Conservation (phyloP, 1,140 invertebrate species). For the Ctenoplectra terminalis region DNA sequence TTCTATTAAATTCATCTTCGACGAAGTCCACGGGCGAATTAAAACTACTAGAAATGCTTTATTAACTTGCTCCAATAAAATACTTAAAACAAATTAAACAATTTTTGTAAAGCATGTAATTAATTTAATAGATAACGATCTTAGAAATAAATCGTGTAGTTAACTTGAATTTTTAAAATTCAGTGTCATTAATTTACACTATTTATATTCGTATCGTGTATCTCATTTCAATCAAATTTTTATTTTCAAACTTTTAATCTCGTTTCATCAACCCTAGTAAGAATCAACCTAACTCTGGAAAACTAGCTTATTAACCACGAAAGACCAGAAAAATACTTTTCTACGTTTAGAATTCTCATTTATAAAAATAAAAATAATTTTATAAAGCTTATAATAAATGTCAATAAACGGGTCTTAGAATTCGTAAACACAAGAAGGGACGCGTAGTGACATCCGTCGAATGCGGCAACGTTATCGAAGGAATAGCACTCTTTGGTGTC, state of each 20-base stretch:
- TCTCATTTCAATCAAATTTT: too few species aligned
- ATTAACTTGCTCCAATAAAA: not conserved
- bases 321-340: not conserved
- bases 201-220: too few species aligned
- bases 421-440: not conserved
- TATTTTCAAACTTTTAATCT: too few species aligned
- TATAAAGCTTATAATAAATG: not conserved
- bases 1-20: not conserved
- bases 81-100: too few species aligned
- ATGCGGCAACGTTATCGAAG: slow-evolving; percentile 35
- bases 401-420: not conserved
- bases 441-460: not conserved
- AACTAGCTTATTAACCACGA: not conserved
- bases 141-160: too few species aligned
- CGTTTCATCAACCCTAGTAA: too few species aligned
- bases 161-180: too few species aligned
- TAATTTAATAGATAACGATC: too few species aligned
- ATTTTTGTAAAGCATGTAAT: too few species aligned
- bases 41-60: not conserved
- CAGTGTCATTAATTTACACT: too few species aligned
- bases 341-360: not conserved
- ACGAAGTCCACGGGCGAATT: not conserved
- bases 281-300: not conserved
- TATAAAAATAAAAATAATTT: not conserved
- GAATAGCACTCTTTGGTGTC: slow-evolving; percentile 45